Evolutionary conservation across 2,888 invertebrate genomes (phyloP), one percentile per base, ranked within the genome.

Genomic region (Caenorhabditis plicata): DNA sequence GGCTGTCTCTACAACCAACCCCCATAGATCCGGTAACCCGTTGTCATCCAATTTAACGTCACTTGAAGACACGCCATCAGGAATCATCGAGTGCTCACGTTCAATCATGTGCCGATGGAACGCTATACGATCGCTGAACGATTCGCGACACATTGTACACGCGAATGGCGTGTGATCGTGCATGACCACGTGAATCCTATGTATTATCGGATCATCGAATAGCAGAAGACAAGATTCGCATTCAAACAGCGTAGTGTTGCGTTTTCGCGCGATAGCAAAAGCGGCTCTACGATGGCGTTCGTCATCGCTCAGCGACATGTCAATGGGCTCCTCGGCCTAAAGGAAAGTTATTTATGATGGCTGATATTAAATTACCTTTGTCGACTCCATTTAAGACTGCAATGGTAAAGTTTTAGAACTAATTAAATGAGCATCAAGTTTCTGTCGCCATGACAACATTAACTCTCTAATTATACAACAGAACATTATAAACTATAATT

Each of bases 161-260:
- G 49, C 38, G 49, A 48, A 56, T 1, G 26, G 15, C 7, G 17
- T 11, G 8, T 32, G 9, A 11, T 23, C 22, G 32, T 60, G 60
- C 60, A 60, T 53, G 23, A 39, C 26, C 38, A 54, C 47, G 31
- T 60, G 60, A 13, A 54, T 46, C 11, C 46, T 36, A 39, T 54
- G 38, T 23, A 60, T 26, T 15, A 60, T 41, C 11, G 29, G 20
- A 29, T 60, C 60, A 11, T 27, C 17, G 50, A 60, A 60, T 20
- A 60, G 20, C 0, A 54, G 32, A 2, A 60, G 46, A 33, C 60
- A 60, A 13, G 38, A 26, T 1, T 35, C 4, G 23, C 60, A 60
- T 11, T 46, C 54, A n/a, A n/a, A n/a, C n/a, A n/a, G n/a, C n/a
- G n/a, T n/a, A n/a, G n/a, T n/a, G n/a, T n/a, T n/a, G n/a, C n/a